Evolutionary conservation across 2,113 vertebrate species (phyloP).

Genomic region (Podocnemis expansa): DNA sequence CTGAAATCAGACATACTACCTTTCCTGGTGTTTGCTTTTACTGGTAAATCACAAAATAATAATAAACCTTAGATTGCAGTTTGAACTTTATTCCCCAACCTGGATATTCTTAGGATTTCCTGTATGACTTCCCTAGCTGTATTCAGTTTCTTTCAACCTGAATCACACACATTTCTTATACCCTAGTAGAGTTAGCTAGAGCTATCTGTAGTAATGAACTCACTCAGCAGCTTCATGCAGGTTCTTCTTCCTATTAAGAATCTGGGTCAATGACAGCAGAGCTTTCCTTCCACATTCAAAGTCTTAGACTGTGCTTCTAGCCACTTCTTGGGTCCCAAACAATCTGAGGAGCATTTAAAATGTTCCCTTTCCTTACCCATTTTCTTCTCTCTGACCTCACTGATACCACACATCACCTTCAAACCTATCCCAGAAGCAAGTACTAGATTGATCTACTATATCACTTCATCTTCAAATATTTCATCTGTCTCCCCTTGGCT

Average conservation of each 20-base stretch:
- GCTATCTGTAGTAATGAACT: rapidly evolving
- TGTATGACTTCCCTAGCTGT: not conserved
- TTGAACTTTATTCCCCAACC: not conserved
- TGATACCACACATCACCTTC: too few relatives aligned
- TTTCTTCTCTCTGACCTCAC: too few relatives aligned
- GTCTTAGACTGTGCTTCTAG: not conserved
- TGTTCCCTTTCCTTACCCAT: too few relatives aligned
- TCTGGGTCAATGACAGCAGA: not conserved
- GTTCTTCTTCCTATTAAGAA: not conserved
- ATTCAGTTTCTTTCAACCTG: not conserved
- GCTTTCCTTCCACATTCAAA: rapidly evolving
- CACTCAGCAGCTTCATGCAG: rapidly evolving
- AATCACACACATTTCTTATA: not conserved
- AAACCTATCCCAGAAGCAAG: too few relatives aligned
- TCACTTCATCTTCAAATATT: too few relatives aligned
- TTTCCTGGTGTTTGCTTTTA: not conserved
- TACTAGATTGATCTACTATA: too few relatives aligned
- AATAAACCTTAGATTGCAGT: not conserved
- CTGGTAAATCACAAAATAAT: not conserved
- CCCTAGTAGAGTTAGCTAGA: not conserved
- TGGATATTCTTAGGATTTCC: not conserved
- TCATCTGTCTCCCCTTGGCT: too few relatives aligned
- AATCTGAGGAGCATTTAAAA: too few relatives aligned
- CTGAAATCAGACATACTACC: not conserved
- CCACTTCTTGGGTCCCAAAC: not conserved